These are phyloP conservation scores for Botia kubotai DNA, from an alignment of 2,797 vertebrate species.

Conservation along the genomic window DNA sequence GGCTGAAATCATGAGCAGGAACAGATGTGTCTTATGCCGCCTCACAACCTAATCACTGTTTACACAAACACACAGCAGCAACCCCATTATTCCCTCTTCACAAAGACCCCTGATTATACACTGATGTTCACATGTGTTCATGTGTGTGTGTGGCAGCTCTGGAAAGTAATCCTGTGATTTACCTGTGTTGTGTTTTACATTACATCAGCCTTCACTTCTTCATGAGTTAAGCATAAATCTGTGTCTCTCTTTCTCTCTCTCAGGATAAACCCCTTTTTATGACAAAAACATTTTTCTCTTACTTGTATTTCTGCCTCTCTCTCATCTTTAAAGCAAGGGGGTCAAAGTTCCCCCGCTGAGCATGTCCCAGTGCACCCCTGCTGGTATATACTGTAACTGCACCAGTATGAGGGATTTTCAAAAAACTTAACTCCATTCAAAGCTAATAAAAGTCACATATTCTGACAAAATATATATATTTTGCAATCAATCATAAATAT, in stretches of 20 bases:
- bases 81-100: slow-evolving; percentile 9
- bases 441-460: too few species aligned
- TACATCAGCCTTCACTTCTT: slow-evolving; percentile 27
- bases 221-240: slow-evolving; percentile 24
- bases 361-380: slow-evolving; percentile 1
- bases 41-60: slow-evolving; percentile 37
- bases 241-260: not conserved
- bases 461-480: too few species aligned
- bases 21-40: not conserved
- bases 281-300: too few species aligned
- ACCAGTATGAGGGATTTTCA: not conserved
- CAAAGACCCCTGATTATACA: slow-evolving; percentile 6
- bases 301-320: too few species aligned
- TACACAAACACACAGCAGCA: slow-evolving; percentile 25
- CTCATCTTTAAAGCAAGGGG: not conserved
- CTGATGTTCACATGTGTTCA: not conserved
- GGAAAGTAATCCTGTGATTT: slow-evolving; percentile 3
- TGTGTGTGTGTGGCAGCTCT: not conserved
- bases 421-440: not conserved
- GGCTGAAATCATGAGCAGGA: not conserved
- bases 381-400: slow-evolving; percentile 2
- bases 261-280: not conserved
- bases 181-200: slow-evolving; percentile 1
- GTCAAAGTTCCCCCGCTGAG: not conserved
- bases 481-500: not conserved